Conservation (phyloP, 53 echinoderm and acorn worm genomes). For the Holothuria leucospilota region DNA sequence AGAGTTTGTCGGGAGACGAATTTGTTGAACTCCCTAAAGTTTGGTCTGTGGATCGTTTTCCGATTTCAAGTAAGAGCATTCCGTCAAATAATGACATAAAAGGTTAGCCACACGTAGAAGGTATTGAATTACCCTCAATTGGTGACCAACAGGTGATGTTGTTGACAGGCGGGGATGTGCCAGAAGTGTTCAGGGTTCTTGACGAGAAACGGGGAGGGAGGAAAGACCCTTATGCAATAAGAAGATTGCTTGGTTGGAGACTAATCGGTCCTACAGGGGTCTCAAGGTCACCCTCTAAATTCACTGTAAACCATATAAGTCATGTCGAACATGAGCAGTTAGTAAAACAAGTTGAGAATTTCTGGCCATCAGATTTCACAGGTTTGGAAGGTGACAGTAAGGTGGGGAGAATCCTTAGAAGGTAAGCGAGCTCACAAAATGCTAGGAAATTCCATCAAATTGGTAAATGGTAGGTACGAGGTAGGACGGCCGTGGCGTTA, state of each 20-base stretch:
- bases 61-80: conserved; percentile 19
- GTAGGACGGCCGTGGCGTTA: not conserved
- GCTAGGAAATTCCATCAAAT: conserved; percentile 28
- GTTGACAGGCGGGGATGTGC: conserved; percentile 47
- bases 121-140: conserved; percentile 14
- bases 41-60: too few species aligned
- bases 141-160: conserved; percentile 7
- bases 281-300: not conserved
- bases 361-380: conserved; percentile 43
- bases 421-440: conserved; percentile 24
- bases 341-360: conserved; percentile 38
- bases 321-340: conserved; percentile 15
- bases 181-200: conserved; percentile 53
- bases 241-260: conserved; percentile 50
- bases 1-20: conserved; percentile 25
- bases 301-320: not conserved
- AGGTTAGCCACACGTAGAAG: conserved; percentile 51
- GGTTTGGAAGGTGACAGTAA: not conserved
- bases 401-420: conserved; percentile 43
- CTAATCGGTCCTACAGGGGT: conserved; percentile 35
- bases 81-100: conserved; percentile 37
- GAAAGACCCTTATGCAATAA: conserved; percentile 50
- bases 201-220: conserved; percentile 43
- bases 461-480: conserved; percentile 30
- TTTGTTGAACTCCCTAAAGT: conserved; percentile 35